Evolutionary conservation across 2,888 invertebrate species (phyloP).

Genomic region (Epirrhoe tristata): DNA sequence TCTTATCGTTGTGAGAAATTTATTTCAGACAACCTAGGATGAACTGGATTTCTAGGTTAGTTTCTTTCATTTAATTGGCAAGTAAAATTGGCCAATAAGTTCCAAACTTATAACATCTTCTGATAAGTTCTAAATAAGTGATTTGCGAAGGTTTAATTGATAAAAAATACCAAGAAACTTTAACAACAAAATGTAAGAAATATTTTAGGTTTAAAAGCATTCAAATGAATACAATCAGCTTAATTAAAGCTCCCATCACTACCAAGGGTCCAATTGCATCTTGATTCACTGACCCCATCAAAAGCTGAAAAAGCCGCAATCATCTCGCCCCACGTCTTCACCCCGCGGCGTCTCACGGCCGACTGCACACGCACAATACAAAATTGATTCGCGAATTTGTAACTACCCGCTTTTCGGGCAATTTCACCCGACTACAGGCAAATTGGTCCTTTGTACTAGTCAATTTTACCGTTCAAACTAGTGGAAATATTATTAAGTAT

Average conservation of each 20-base stretch:
- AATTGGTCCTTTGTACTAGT: conserved; percentile 62
- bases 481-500: conserved; percentile 55
- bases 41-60: no score
- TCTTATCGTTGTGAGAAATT: no score
- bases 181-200: no score
- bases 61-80: no score
- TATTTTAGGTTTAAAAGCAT: background rate
- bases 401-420: conserved; percentile 75
- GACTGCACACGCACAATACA: conserved; percentile 73
- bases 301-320: conserved; percentile 39
- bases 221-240: background rate
- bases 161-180: no score
- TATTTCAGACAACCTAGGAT: no score
- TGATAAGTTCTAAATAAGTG: no score
- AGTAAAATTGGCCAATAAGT: no score
- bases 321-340: conserved; percentile 51
- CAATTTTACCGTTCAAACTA: conserved; percentile 61
- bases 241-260: background rate
- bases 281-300: conserved; percentile 29
- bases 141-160: no score
- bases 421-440: conserved; percentile 70
- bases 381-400: conserved; percentile 72
- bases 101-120: no score
- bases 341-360: conserved; percentile 61
- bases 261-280: conserved; percentile 7